A percentile compares a stretch with the other conserved stretches of the same genome.
phyloP scores from a whole-genome alignment of 37 sponge, comb jelly and placozoan genomes.

The Aplysina aerophoba region DNA sequence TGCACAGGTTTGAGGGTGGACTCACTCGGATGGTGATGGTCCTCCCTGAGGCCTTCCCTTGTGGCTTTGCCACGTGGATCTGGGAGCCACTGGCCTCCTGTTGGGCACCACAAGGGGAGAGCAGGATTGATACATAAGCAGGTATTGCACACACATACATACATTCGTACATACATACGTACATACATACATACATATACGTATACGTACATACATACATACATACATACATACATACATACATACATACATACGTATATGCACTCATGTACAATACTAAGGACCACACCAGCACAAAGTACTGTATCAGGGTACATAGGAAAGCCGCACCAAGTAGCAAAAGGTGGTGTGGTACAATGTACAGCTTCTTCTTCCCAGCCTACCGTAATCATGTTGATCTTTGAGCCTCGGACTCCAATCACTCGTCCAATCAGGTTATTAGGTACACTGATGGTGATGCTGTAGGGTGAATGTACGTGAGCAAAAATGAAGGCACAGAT shows the following conservation, averaged over 20 bases:
- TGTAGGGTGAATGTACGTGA: not conserved
- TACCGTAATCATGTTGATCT: constrained; percentile 89
- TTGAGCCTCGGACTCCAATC: constrained; percentile 82
- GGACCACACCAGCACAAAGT: not conserved
- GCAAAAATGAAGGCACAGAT: constrained; percentile 3
- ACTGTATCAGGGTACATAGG: not conserved
- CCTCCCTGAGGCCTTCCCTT: constrained; percentile 73
- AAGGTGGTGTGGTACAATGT: not conserved
- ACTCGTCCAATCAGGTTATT: constrained; percentile 88
- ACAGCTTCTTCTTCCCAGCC: too few relatives aligned
- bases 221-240: not conserved
- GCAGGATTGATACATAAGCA: not conserved
- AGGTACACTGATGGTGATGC: constrained; percentile 60
- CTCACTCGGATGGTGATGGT: constrained; percentile 82
- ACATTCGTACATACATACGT: constrained; percentile 1
- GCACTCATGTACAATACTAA: not conserved
- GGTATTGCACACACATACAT: not conserved
- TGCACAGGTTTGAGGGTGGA: not conserved
- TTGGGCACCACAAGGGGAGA: not conserved
- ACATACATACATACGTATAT: not conserved
- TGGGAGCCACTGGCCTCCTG: constrained; percentile 83
- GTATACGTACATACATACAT: not conserved
- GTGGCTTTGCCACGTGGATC: constrained; percentile 82
- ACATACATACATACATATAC: constrained; percentile 31
- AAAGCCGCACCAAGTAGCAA: not conserved